These are phyloP conservation scores for Corticium candelabrum DNA, from an alignment of 37 sponge, comb jelly and placozoan species.

Conservation along the genomic window DNA sequence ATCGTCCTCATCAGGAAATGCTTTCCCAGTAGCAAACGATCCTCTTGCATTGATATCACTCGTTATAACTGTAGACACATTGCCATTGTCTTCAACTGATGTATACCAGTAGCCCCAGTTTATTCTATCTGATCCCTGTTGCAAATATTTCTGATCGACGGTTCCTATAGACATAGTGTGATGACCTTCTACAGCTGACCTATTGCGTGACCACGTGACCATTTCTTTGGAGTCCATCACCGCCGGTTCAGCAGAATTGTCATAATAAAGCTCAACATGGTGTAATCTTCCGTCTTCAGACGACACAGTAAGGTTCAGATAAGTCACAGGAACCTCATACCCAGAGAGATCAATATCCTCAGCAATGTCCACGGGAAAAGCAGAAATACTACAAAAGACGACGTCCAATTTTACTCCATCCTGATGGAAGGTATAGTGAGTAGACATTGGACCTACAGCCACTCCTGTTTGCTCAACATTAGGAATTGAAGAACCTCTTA, in stretches of 20 bases:
- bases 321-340: slow-evolving; percentile 26
- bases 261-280: slow-evolving; percentile 52
- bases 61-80: slow-evolving; percentile 25
- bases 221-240: slow-evolving; percentile 18
- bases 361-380: neutral
- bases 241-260: slow-evolving; percentile 55
- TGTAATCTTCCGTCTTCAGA: slow-evolving; percentile 36
- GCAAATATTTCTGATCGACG: slow-evolving; percentile 15
- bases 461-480: slow-evolving; percentile 6
- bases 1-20: slow-evolving; percentile 40
- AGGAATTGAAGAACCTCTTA: neutral
- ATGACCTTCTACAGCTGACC: slow-evolving; percentile 1
- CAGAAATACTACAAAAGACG: slow-evolving; percentile 32
- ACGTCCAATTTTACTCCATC: slow-evolving; percentile 38
- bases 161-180: slow-evolving; percentile 41
- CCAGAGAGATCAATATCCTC: neutral
- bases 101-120: slow-evolving; percentile 69
- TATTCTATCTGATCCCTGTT: slow-evolving; percentile 34
- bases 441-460: slow-evolving; percentile 54
- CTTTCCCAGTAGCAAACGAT: slow-evolving; percentile 18
- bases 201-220: slow-evolving; percentile 20
- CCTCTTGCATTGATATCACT: neutral
- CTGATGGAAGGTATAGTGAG: slow-evolving; percentile 42
- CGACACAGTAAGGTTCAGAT: slow-evolving; percentile 25
- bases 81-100: neutral